Evolutionary conservation across 2,113 vertebrate species (phyloP), one percentile per base, ranked within the genome.

Genomic region (Prolemur simus): DNA sequence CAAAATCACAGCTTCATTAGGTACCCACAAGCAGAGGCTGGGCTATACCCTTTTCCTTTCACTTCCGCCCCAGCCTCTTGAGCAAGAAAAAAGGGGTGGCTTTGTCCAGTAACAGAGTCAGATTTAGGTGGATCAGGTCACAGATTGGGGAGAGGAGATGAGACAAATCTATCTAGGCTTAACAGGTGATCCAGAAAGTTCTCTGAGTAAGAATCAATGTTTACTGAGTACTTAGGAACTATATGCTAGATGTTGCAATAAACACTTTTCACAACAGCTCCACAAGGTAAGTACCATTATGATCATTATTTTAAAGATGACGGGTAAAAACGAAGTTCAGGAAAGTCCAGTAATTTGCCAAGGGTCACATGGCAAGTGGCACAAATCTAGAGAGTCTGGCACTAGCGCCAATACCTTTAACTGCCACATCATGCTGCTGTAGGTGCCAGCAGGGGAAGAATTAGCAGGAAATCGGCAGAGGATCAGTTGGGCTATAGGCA

Each of bases 231-330:
- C 34, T 93, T 7, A 37, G 37, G 42, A 74, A 92, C 18, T 54
- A 74, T 54, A 78, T 54, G 63, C 15, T 47, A 85, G 49, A 71
- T 3, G 27, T 13, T 45, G 27, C 10, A 37, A 56, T 47, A 49
- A 87, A 17, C 13, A 76, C 27, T 66, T 92, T 74, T 78, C 45
- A 54, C 8, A 92, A 82, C 12, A 92, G 21, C 18, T 8, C 20
- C 25, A 56, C 27, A 64, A 76, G 0, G 13, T n/a, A 95, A 3
- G 6, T 73, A 42, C 17, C 23, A 21, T 84, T 73, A 73, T 78
- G 78, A 90, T 42, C n/a, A 63, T 69, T n/a, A 78, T 78, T 68
- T 95, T 82, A 95, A 90, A 95, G 27, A 52, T 85, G 25, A 83
- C 60, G 12, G 5, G 47, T 66, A 47, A 91, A 96, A 94, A 49